phyloP scores from a whole-genome alignment of 2,888 invertebrate genomes.

The Hyalella azteca region DNA sequence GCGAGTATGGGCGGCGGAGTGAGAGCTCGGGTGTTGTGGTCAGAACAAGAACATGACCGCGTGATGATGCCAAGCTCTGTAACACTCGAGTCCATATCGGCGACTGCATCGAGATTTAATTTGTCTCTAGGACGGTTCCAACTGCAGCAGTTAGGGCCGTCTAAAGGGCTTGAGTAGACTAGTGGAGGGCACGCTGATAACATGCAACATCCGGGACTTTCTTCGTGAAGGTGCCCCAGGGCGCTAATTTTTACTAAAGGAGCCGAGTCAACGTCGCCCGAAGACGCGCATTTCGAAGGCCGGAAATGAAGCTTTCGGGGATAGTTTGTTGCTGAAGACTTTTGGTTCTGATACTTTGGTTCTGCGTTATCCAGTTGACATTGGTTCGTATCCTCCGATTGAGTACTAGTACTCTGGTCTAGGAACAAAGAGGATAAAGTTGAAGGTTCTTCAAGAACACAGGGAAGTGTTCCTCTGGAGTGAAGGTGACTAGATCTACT shows the following conservation, averaged over 20 bases:
- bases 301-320: conserved; percentile 23
- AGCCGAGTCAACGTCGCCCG: not conserved
- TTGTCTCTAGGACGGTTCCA: conserved; percentile 14
- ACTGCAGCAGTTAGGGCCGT: not conserved
- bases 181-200: conserved; percentile 2
- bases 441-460: conserved; percentile 28
- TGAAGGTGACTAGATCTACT: not conserved
- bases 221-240: conserved; percentile 33
- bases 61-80: not conserved
- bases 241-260: conserved; percentile 31
- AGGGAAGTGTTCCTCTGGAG: conserved; percentile 7
- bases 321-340: not conserved
- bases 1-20: conserved; percentile 51
- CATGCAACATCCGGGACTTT: conserved; percentile 38
- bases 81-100: not conserved
- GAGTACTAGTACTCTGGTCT: not conserved
- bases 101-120: conserved; percentile 24
- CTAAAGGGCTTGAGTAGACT: not conserved
- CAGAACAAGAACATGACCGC: not conserved
- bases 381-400: not conserved
- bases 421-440: not conserved
- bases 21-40: not conserved
- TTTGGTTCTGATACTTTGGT: not conserved
- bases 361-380: not conserved
- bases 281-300: not conserved